A percentile compares a stretch with the other conserved stretches of the same genome.
Conservation (phyloP, 1,140 invertebrate genomes). For the Ditylenchus dipsaci region DNA sequence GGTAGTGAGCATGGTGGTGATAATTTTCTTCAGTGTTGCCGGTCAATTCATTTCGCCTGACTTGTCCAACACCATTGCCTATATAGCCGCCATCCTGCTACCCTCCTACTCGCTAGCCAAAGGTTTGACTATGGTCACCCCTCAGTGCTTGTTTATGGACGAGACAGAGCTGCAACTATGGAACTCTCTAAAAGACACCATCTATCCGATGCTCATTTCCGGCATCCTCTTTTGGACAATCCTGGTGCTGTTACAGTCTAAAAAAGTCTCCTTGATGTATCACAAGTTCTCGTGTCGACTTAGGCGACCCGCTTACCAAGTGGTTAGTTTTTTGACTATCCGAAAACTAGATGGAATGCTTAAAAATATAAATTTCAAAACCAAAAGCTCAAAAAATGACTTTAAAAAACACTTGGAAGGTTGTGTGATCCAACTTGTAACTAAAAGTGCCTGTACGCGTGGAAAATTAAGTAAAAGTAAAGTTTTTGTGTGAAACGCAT, state of each 20-base stretch:
- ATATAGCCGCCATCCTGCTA: constrained; percentile 14
- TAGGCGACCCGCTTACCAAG: background rate
- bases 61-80: constrained; percentile 2
- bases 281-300: background rate
- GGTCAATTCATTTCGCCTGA: background rate
- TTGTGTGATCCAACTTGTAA: no score
- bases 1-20: constrained; percentile 20
- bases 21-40: background rate
- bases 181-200: background rate
- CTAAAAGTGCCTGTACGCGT: no score
- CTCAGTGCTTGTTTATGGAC: constrained; percentile 1
- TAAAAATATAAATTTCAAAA: no score
- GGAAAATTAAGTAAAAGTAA: no score
- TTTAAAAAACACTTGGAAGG: no score
- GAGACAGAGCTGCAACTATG: background rate
- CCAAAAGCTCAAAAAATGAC: no score
- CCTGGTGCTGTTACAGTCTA: constrained; percentile 33
- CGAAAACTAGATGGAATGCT: no score
- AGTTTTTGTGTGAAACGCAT: no score
- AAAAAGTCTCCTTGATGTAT: constrained; percentile 9
- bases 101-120: constrained; percentile 27
- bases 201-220: constrained; percentile 25
- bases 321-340: background rate
- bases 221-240: constrained; percentile 39
- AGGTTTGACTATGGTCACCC: constrained; percentile 15